Conservation (phyloP, 2,797 vertebrate genomes). For the Chaetophractus vellerosus region DNA sequence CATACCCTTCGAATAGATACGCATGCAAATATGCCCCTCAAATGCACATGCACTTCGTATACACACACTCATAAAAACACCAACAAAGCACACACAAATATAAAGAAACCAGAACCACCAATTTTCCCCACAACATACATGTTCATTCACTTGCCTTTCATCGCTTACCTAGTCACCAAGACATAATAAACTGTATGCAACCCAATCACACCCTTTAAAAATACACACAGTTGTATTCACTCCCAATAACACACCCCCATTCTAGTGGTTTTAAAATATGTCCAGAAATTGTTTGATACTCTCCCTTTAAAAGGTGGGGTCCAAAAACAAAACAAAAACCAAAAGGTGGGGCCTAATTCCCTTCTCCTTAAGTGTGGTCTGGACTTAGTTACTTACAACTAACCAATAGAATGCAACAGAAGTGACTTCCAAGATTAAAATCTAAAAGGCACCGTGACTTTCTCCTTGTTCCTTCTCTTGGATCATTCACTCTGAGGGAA, state of each 20-base stretch:
- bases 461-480: background rate
- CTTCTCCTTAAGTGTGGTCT: background rate
- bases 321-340: no score
- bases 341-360: background rate
- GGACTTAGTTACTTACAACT: no score
- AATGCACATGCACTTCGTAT: background rate
- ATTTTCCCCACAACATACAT: background rate
- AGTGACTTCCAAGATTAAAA: background rate
- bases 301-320: no score
- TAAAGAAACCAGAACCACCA: background rate
- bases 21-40: background rate
- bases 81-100: conserved; percentile 17
- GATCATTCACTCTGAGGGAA: no score
- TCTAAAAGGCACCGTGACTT: background rate
- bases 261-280: background rate
- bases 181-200: background rate
- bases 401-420: no score
- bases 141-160: background rate
- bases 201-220: background rate
- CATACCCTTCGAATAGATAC: background rate
- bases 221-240: background rate
- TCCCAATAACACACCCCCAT: background rate
- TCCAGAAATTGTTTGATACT: background rate
- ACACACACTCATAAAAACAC: background rate
- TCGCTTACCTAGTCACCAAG: background rate